These are phyloP conservation scores for Corticium candelabrum DNA, from an alignment of 37 sponge, comb jelly and placozoan genomes.

Conservation along the genomic window DNA sequence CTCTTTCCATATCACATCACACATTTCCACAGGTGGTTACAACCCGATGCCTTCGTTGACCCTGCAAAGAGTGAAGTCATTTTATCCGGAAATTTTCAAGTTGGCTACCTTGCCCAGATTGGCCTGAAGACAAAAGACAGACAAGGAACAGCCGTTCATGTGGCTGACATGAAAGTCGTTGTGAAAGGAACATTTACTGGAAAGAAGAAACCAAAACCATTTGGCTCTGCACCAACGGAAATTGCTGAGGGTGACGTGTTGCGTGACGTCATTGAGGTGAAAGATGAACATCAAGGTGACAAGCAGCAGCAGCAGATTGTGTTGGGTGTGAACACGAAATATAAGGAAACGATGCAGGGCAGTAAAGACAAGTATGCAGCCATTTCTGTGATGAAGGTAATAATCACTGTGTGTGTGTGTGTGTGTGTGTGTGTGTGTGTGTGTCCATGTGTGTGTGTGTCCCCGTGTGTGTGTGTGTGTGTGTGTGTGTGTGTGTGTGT, in stretches of 20 bases:
- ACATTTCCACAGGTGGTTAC: constrained; percentile 76
- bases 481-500: constrained; percentile 19
- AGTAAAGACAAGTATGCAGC: constrained; percentile 40
- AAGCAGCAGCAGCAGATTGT: too few species aligned
- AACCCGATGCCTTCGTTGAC: constrained; percentile 79
- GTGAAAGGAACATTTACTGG: constrained; percentile 33
- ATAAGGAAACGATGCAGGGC: constrained; percentile 28
- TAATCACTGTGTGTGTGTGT: too few species aligned
- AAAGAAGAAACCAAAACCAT: background rate
- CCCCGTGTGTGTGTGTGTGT: too few species aligned
- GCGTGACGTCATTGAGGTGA: constrained; percentile 42
- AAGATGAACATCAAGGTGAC: too few species aligned
- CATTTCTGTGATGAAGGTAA: constrained; percentile 61
- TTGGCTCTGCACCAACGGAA: background rate
- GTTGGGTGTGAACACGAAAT: constrained; percentile 36
- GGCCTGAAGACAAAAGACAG: constrained; percentile 51
- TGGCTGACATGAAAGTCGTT: constrained; percentile 76
- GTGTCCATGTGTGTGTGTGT: too few species aligned
- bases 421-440: too few species aligned
- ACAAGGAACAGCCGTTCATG: constrained; percentile 51
- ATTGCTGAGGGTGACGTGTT: constrained; percentile 16
- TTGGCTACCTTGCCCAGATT: constrained; percentile 19
- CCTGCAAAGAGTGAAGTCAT: constrained; percentile 45
- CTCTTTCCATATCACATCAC: too few species aligned
- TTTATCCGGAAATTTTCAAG: constrained; percentile 10